Evolutionary conservation across 2,888 invertebrate species (phyloP).

Genomic region (Trachelus stipa): DNA sequence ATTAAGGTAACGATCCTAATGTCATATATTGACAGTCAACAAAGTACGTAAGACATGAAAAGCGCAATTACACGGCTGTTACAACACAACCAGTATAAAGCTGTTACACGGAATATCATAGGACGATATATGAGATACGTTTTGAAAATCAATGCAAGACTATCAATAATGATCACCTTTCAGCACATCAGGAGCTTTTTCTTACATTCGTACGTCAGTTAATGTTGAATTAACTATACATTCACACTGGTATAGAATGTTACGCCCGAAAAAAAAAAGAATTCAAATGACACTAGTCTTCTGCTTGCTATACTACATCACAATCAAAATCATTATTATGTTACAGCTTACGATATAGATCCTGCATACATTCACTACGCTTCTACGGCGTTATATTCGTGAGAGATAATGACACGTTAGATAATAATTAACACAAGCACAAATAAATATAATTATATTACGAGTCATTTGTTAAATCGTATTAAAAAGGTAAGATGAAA

Average conservation of each 20-base stretch:
- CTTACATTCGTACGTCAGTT: conserved; percentile 31
- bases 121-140: not conserved
- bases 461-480: conserved; percentile 37
- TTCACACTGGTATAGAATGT: conserved; percentile 18
- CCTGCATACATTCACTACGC: conserved; percentile 3
- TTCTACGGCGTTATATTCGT: not conserved
- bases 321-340: conserved; percentile 38
- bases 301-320: conserved; percentile 40
- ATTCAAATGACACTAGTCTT: conserved; percentile 23
- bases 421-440: conserved; percentile 35
- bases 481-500: conserved; percentile 28
- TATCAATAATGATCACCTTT: conserved; percentile 49
- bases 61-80: conserved; percentile 36
- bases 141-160: conserved; percentile 52
- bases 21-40: not conserved
- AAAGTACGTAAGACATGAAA: not conserved
- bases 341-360: conserved; percentile 11
- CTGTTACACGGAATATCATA: conserved; percentile 14
- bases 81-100: conserved; percentile 49
- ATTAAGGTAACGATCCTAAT: not conserved
- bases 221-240: conserved; percentile 13
- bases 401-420: conserved; percentile 15
- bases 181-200: conserved; percentile 33
- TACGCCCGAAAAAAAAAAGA: conserved; percentile 23
- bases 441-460: conserved; percentile 52